A percentile compares a stretch with the other conserved stretches of the same genome.
Conservation (phyloP, 2,888 invertebrate species). For the Agrochola litura region DNA sequence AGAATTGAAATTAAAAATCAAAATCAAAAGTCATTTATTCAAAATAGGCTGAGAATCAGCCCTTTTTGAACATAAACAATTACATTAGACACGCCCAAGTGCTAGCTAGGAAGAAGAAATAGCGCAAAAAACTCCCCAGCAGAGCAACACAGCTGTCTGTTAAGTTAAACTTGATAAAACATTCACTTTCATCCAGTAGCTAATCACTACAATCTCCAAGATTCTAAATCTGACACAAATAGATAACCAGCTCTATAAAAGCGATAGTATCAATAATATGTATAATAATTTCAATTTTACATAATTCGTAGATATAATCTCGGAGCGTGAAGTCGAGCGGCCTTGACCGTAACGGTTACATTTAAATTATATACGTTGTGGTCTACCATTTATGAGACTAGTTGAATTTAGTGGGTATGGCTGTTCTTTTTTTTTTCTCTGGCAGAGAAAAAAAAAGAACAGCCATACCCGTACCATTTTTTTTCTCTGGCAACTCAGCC, state of each 20-base stretch:
- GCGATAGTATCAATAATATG: conserved; percentile 50
- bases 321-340: conserved; percentile 43
- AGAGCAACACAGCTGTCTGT: not conserved
- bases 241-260: conserved; percentile 38
- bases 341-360: conserved; percentile 62
- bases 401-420: not conserved
- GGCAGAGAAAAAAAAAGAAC: no score
- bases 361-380: conserved; percentile 27
- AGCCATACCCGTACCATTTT: no score
- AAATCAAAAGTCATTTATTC: no score
- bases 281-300: conserved; percentile 44
- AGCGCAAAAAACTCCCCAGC: not conserved
- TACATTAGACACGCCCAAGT: not conserved
- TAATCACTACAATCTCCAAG: not conserved
- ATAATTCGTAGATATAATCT: conserved; percentile 54
- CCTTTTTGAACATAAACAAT: no score
- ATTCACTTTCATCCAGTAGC: conserved; percentile 6
- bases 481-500: no score
- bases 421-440: not conserved
- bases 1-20: no score
- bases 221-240: not conserved
- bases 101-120: not conserved
- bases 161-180: not conserved
- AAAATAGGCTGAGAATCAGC: no score
- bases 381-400: conserved; percentile 14